Conservation (phyloP, 1,140 invertebrate genomes). For the Pogonus chalceus region DNA sequence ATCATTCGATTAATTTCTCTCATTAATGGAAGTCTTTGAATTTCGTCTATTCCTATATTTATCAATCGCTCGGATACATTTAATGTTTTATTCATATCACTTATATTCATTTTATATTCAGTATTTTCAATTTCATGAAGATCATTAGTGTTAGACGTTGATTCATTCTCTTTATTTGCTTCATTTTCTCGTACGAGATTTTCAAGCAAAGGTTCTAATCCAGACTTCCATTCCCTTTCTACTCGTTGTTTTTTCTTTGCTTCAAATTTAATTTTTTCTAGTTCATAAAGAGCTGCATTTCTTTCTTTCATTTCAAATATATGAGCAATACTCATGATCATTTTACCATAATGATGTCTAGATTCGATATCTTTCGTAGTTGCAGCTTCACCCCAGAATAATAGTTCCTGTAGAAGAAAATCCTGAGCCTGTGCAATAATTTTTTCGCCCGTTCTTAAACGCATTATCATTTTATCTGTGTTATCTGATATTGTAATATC, state of each 20-base stretch:
- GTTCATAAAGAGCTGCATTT: conserved; percentile 41
- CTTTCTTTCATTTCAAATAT: conserved; percentile 62
- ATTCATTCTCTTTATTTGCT: conserved; percentile 31
- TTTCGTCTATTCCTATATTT: conserved; percentile 34
- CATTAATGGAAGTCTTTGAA: conserved; percentile 43
- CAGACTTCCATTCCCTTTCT: conserved; percentile 38
- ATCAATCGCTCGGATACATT: conserved; percentile 41
- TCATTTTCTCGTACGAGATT: conserved; percentile 37
- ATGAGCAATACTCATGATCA: conserved; percentile 47
- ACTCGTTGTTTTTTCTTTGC: conserved; percentile 26
- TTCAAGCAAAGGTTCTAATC: conserved; percentile 41
- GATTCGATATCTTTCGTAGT: conserved; percentile 18
- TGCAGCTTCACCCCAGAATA: conserved; percentile 46
- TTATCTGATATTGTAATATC: conserved; percentile 61
- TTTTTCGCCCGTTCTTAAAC: conserved; percentile 53
- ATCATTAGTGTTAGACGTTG: background rate
- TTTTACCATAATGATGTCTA: conserved; percentile 34
- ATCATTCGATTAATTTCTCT: conserved; percentile 46
- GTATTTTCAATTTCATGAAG: background rate
- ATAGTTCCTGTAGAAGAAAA: conserved; percentile 42
- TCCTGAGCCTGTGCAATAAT: conserved; percentile 51
- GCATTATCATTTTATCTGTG: conserved; percentile 55
- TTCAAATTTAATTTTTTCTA: conserved; percentile 14
- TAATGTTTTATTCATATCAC: background rate
- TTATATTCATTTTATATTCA: background rate